phyloP scores from a whole-genome alignment of 2,888 invertebrate genomes.

The Lithophane socia region DNA sequence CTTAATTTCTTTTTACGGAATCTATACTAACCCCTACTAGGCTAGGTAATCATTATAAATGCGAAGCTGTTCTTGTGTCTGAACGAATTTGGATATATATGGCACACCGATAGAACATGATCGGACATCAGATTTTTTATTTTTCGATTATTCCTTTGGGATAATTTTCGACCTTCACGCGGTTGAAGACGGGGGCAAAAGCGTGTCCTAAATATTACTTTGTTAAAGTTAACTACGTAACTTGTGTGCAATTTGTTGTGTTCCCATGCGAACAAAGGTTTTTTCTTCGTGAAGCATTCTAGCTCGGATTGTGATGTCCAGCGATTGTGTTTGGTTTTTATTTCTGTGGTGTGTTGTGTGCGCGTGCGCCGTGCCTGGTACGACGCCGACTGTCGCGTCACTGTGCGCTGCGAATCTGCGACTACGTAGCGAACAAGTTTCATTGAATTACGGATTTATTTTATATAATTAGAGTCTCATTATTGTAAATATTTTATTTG shows the following conservation, averaged over 20 bases:
- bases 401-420: conserved; percentile 11
- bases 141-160: neutral
- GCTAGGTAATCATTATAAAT: neutral
- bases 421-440: conserved; percentile 32
- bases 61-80: neutral
- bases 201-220: neutral
- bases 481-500: conserved; percentile 6
- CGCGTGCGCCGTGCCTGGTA: conserved; percentile 67
- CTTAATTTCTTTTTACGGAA: neutral
- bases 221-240: neutral
- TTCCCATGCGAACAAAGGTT: conserved; percentile 41
- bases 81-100: neutral
- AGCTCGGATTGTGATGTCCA: conserved; percentile 30
- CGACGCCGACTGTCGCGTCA: conserved; percentile 58
- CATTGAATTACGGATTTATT: conserved; percentile 33
- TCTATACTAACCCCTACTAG: neutral
- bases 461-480: neutral
- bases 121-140: neutral
- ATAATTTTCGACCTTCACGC: neutral
- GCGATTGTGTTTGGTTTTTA: conserved; percentile 48
- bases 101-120: too few relatives aligned
- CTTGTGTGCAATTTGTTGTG: conserved; percentile 2
- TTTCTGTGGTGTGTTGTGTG: conserved; percentile 24
- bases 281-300: conserved; percentile 15
- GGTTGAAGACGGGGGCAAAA: neutral